These are phyloP conservation scores for Philereme transversata DNA, from an alignment of 2,888 invertebrate genomes.

Conservation along the genomic window DNA sequence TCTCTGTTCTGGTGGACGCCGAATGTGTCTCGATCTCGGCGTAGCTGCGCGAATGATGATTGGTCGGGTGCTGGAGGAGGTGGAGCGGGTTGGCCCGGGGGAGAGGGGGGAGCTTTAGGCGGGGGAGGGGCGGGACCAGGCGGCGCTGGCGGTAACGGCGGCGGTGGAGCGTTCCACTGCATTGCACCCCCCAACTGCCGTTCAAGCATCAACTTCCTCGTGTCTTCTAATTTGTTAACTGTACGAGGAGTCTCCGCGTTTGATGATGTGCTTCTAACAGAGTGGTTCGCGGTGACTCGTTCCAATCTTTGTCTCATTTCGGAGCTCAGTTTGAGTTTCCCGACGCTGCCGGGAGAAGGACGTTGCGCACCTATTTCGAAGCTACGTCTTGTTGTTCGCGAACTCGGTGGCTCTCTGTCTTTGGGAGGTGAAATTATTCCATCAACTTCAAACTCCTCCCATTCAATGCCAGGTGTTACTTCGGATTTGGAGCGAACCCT, in stretches of 20 bases:
- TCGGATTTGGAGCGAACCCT: constrained; percentile 73
- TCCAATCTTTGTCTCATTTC: constrained; percentile 96
- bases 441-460: constrained; percentile 94
- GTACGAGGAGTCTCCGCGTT: constrained; percentile 88
- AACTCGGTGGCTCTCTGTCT: constrained; percentile 70
- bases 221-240: constrained; percentile 93
- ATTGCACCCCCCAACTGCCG: constrained; percentile 90
- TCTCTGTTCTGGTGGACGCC: constrained; percentile 88
- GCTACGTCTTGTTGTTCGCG: constrained; percentile 82
- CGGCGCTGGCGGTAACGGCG: constrained; percentile 86
- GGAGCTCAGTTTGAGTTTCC: constrained; percentile 94
- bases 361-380: constrained; percentile 93
- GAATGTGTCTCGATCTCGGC: constrained; percentile 89
- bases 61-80: constrained; percentile 80
- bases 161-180: constrained; percentile 86
- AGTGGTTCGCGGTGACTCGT: constrained; percentile 94
- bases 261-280: constrained; percentile 90
- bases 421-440: constrained; percentile 57
- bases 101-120: constrained; percentile 84
- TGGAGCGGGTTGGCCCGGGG: constrained; percentile 85
- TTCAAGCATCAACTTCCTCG: constrained; percentile 92
- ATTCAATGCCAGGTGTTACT: constrained; percentile 86
- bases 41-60: constrained; percentile 86
- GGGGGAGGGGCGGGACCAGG: constrained; percentile 86
- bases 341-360: constrained; percentile 94